Conservation (phyloP, 1,140 invertebrate genomes). For the Dinoponera quadriceps region DNA sequence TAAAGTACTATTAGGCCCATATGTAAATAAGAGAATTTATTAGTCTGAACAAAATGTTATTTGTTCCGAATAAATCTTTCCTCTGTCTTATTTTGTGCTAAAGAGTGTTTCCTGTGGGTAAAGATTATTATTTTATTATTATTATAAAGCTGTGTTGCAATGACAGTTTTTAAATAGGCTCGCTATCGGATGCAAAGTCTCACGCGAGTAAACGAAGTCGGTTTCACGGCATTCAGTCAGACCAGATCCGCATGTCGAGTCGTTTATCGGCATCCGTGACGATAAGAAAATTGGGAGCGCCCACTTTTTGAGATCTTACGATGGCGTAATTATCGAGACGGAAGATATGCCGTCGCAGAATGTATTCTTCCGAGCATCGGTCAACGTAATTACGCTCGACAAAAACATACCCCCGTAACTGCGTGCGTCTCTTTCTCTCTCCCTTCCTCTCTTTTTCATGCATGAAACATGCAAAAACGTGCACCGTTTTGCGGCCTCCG, state of each 20-base stretch:
- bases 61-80: too few relatives aligned
- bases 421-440: too few relatives aligned
- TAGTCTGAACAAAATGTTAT: too few relatives aligned
- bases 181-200: background rate
- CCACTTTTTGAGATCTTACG: background rate
- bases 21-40: too few relatives aligned
- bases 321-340: background rate
- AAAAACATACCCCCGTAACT: conserved; percentile 7
- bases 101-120: too few relatives aligned
- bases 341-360: background rate
- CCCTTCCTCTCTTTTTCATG: too few relatives aligned
- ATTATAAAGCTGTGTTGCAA: background rate
- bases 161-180: background rate
- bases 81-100: too few relatives aligned
- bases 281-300: background rate
- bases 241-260: background rate
- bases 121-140: too few relatives aligned
- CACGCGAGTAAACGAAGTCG: background rate
- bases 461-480: too few relatives aligned
- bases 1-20: too few relatives aligned
- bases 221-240: background rate
- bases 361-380: background rate
- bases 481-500: too few relatives aligned
- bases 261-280: background rate
- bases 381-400: background rate